These are phyloP conservation scores for Rhabdomys pumilio DNA, from an alignment of 2,797 vertebrate genomes.

Conservation along the genomic window DNA sequence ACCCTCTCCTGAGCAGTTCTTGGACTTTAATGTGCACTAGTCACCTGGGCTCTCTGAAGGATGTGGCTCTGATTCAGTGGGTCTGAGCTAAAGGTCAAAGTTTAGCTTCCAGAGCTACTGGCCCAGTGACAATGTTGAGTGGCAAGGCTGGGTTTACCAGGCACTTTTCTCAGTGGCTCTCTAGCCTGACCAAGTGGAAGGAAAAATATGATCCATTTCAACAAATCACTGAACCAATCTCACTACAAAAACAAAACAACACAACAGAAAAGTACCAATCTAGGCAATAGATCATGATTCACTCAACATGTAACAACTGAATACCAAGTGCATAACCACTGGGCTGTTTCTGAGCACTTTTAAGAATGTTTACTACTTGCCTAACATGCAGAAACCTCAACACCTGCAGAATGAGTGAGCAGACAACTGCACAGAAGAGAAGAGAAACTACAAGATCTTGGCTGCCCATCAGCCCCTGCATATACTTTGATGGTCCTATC, in stretches of 20 bases:
- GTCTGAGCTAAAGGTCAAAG: background rate
- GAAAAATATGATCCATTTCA: background rate
- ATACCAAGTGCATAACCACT: background rate
- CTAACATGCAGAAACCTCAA: background rate
- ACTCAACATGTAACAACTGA: constrained; percentile 5
- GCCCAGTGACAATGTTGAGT: background rate
- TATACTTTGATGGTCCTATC: no score
- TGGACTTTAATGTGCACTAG: background rate
- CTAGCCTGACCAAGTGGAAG: background rate
- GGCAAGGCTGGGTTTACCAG: background rate
- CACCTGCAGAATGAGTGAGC: background rate
- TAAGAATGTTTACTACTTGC: background rate
- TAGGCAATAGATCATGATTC: background rate
- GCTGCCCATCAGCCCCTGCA: background rate
- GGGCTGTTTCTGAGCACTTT: constrained; percentile 9
- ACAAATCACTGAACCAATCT: background rate
- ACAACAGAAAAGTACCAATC: background rate
- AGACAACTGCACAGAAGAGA: background rate
- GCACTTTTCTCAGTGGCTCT: background rate
- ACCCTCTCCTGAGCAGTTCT: background rate
- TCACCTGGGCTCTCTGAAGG: background rate
- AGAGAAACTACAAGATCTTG: background rate
- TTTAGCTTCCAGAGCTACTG: background rate
- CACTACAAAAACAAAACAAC: background rate
- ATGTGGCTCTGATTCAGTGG: background rate